Conservation (phyloP, 2,888 invertebrate genomes). For the Colletes collaris region DNA sequence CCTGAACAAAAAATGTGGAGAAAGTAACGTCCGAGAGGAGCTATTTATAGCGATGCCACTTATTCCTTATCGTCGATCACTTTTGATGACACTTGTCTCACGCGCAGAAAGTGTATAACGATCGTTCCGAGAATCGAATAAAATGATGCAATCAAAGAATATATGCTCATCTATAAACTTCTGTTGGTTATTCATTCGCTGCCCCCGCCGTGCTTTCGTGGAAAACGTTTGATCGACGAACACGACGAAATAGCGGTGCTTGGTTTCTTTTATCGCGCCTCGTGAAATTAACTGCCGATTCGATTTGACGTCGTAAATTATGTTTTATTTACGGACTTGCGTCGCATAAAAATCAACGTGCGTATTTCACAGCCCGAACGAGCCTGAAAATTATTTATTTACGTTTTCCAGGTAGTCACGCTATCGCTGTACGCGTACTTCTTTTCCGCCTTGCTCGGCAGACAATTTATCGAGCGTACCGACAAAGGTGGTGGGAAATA, state of each 20-base stretch:
- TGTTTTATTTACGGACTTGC: background rate
- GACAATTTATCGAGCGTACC: conserved; percentile 87
- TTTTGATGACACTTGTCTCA: conserved; percentile 20
- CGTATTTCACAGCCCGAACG: background rate
- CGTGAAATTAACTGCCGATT: conserved; percentile 4
- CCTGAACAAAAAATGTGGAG: background rate
- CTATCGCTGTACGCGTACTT: conserved; percentile 96
- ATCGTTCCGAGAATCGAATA: conserved; percentile 38
- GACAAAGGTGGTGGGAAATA: conserved; percentile 83
- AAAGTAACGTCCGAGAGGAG: background rate
- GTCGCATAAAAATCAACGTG: background rate
- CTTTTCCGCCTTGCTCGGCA: conserved; percentile 93
- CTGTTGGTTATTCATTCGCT: conserved; percentile 25
- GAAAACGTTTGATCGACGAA: conserved; percentile 28
- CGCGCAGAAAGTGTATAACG: conserved; percentile 35
- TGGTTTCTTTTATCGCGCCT: conserved; percentile 15
- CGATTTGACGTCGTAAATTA: background rate
- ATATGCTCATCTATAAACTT: conserved; percentile 20
- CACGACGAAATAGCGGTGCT: background rate
- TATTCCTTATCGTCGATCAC: conserved; percentile 38
- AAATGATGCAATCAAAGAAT: conserved; percentile 34
- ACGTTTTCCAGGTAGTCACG: conserved; percentile 91
- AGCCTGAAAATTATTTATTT: conserved; percentile 17
- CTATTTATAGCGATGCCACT: conserved; percentile 27
- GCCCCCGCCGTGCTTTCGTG: background rate